Evolutionary conservation across 2,888 invertebrate genomes (phyloP).

Genomic region (Alcis repandata): DNA sequence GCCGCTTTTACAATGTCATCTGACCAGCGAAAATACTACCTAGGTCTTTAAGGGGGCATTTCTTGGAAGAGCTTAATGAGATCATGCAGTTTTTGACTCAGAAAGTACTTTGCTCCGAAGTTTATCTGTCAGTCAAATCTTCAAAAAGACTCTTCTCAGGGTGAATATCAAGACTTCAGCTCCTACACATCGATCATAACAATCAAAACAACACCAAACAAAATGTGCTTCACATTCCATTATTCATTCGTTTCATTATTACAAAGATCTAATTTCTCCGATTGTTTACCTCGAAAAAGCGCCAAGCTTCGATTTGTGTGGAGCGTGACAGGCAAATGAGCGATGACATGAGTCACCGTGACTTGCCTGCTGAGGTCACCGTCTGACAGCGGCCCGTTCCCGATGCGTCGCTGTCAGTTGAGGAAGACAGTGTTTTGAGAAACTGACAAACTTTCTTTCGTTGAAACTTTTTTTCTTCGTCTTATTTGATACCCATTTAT

Average conservation of each 20-base stretch:
- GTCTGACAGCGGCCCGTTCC: slow-evolving; percentile 16
- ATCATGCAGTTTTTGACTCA: too few relatives aligned
- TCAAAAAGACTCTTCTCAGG: background rate
- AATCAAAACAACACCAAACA: background rate
- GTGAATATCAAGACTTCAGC: too few relatives aligned
- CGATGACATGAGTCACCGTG: slow-evolving; percentile 57
- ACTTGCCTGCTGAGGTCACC: slow-evolving; percentile 45
- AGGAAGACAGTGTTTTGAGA: background rate
- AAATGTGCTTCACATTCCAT: slow-evolving; percentile 15
- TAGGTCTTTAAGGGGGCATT: too few relatives aligned
- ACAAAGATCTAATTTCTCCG: slow-evolving; percentile 43
- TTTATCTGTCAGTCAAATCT: background rate
- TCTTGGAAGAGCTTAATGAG: too few relatives aligned
- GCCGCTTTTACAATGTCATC: too few relatives aligned
- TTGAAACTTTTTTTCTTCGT: background rate
- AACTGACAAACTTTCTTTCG: background rate
- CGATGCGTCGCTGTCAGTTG: slow-evolving; percentile 5
- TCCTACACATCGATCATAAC: background rate
- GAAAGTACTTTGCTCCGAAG: background rate
- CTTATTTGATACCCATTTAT: background rate
- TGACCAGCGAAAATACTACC: too few relatives aligned
- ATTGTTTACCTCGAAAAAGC: slow-evolving; percentile 36
- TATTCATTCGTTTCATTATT: slow-evolving; percentile 6
- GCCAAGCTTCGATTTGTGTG: slow-evolving; percentile 55
- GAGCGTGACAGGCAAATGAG: slow-evolving; percentile 54